A percentile compares a stretch with the other conserved stretches of the same genome.
phyloP scores from a whole-genome alignment of 1,140 invertebrate genomes.

The Pseudachorutes palmiensis region DNA sequence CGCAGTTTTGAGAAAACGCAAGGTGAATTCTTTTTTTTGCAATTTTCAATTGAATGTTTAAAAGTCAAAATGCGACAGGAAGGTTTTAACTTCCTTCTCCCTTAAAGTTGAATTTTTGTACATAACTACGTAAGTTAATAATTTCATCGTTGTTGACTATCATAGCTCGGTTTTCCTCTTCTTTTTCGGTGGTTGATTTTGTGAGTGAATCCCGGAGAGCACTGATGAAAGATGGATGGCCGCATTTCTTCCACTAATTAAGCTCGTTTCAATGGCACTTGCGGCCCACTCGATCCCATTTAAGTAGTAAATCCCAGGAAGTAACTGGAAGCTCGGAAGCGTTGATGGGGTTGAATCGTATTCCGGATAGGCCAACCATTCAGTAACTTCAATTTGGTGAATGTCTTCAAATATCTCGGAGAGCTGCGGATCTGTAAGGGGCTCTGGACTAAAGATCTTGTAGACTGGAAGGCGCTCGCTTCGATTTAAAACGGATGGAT shows the following conservation, averaged over 20 bases:
- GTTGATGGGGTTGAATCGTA: conserved; percentile 45
- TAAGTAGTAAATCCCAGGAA: conserved; percentile 53
- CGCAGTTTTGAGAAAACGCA: too few species aligned
- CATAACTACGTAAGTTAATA: too few species aligned
- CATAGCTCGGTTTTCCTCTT: background rate
- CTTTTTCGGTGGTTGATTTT: background rate
- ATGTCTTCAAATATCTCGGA: conserved; percentile 48
- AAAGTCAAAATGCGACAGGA: too few species aligned
- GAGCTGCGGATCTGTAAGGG: conserved; percentile 45
- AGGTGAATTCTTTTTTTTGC: too few species aligned
- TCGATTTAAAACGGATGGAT: conserved; percentile 28
- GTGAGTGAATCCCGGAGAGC: background rate
- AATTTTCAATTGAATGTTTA: too few species aligned
- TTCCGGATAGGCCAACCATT: conserved; percentile 58
- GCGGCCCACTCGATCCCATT: conserved; percentile 62
- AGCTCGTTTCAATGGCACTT: conserved; percentile 65
- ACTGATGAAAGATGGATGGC: conserved; percentile 49
- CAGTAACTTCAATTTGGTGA: conserved; percentile 41
- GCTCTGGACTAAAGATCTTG: conserved; percentile 53
- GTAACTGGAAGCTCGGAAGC: conserved; percentile 48
- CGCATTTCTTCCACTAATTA: conserved; percentile 56
- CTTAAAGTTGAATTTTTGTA: too few species aligned
- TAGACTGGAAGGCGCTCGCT: conserved; percentile 43
- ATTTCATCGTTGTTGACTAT: too few species aligned
- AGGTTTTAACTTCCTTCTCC: too few species aligned